A percentile compares a stretch with the other conserved stretches of the same genome.
Evolutionary conservation across 2,888 invertebrate species (phyloP).

Genomic region (Aquatica leii): DNA sequence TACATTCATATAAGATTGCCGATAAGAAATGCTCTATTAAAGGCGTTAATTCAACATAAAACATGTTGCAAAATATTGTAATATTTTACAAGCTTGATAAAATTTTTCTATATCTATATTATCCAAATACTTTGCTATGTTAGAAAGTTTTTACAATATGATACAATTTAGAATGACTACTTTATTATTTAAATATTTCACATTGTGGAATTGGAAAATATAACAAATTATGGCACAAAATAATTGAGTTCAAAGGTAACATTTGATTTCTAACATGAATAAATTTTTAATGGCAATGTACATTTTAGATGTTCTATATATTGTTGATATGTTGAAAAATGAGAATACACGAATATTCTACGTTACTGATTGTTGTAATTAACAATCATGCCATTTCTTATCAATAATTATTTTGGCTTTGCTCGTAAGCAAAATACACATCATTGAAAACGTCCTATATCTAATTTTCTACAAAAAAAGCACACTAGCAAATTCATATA

Average conservation of each 20-base stretch:
- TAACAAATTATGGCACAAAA: too few species aligned
- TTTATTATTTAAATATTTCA: not conserved
- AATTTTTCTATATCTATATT: constrained; percentile 18
- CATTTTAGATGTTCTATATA: constrained; percentile 1
- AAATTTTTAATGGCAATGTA: not conserved
- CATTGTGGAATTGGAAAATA: too few species aligned
- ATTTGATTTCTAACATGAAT: too few species aligned
- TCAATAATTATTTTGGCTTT: not conserved
- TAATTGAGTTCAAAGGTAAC: too few species aligned
- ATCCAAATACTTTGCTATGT: constrained; percentile 13
- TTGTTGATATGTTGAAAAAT: constrained; percentile 9
- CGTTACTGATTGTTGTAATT: constrained; percentile 1
- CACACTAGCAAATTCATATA: constrained; percentile 33
- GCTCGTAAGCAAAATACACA: constrained; percentile 23
- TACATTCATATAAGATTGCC: constrained; percentile 31
- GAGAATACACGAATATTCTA: constrained; percentile 8
- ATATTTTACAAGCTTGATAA: constrained; percentile 18
- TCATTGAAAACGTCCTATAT: constrained; percentile 19
- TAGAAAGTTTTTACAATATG: constrained; percentile 26
- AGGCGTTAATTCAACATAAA: constrained; percentile 18
- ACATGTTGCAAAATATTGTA: constrained; percentile 13
- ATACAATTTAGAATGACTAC: constrained; percentile 9
- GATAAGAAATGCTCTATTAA: constrained; percentile 12
- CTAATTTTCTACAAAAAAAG: constrained; percentile 28
- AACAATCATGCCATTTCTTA: constrained; percentile 4